Conservation (phyloP, 2,113 vertebrate species). For the Nerophis ophidion region DNA sequence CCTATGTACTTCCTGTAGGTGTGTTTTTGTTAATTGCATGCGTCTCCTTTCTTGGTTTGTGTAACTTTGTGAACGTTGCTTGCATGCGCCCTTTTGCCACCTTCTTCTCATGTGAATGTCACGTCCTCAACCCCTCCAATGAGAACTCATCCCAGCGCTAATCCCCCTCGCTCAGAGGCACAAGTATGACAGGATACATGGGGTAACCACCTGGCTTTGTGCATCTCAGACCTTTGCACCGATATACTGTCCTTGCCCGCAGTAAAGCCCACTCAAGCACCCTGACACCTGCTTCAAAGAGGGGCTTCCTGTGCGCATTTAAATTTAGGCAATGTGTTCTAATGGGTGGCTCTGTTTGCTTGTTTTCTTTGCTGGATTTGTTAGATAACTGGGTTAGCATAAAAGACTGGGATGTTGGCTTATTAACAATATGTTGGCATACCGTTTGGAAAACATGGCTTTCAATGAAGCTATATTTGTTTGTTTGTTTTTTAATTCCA, state of each 20-base stretch:
- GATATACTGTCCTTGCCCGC: conserved; percentile 63
- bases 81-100: conserved; percentile 26
- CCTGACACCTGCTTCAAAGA: conserved; percentile 57
- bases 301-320: conserved; percentile 51
- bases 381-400: too few species aligned
- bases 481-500: too few species aligned
- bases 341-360: conserved; percentile 29
- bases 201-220: conserved; percentile 62
- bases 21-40: conserved; percentile 21
- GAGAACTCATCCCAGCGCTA: conserved; percentile 56
- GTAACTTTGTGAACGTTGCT: conserved; percentile 4
- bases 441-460: too few species aligned
- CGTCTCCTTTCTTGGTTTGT: conserved; percentile 17
- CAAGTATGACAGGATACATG: conserved; percentile 63
- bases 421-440: too few species aligned
- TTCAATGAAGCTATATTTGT: too few species aligned
- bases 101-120: conserved; percentile 41
- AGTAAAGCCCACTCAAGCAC: conserved; percentile 61
- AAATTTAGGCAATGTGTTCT: conserved; percentile 47
- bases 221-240: conserved; percentile 62
- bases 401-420: too few species aligned
- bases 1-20: conserved; percentile 16
- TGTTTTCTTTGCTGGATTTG: background rate
- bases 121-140: conserved; percentile 63
- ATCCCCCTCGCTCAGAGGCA: conserved; percentile 55